A percentile compares a stretch with the other conserved stretches of the same genome.
phyloP scores from a whole-genome alignment of 2,113 vertebrate genomes.

The Tapirus terrestris region DNA sequence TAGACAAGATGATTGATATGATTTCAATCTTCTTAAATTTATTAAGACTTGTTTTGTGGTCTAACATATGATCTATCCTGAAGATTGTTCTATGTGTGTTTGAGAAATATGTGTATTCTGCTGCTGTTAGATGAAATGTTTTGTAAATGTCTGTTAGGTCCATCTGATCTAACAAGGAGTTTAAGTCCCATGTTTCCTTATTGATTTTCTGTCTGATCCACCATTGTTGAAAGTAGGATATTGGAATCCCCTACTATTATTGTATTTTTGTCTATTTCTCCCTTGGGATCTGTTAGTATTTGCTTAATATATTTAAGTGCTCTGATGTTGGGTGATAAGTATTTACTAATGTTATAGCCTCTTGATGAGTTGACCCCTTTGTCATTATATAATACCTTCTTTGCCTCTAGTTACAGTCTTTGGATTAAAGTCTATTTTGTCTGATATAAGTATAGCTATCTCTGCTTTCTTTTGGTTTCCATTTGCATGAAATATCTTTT shows the following conservation, averaged over 20 bases:
- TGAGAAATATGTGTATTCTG: neutral
- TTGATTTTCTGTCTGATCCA: neutral
- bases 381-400: neutral
- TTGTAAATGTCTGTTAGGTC: neutral
- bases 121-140: neutral
- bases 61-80: neutral
- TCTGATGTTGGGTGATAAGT: neutral
- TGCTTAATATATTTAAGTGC: neutral
- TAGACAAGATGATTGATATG: neutral
- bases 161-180: neutral
- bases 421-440: neutral
- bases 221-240: neutral
- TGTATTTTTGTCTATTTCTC: neutral
- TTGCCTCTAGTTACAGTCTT: neutral
- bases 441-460: neutral
- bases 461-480: neutral
- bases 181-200: neutral
- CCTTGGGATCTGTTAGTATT: neutral
- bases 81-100: neutral
- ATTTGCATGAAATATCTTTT: neutral
- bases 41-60: neutral
- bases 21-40: slow-evolving; percentile 19
- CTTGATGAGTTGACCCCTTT: neutral
- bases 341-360: neutral
- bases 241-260: neutral